Evolutionary conservation across 2,888 invertebrate species (phyloP), one percentile per base, ranked within the genome.

Genomic region (Morpho achilles): DNA sequence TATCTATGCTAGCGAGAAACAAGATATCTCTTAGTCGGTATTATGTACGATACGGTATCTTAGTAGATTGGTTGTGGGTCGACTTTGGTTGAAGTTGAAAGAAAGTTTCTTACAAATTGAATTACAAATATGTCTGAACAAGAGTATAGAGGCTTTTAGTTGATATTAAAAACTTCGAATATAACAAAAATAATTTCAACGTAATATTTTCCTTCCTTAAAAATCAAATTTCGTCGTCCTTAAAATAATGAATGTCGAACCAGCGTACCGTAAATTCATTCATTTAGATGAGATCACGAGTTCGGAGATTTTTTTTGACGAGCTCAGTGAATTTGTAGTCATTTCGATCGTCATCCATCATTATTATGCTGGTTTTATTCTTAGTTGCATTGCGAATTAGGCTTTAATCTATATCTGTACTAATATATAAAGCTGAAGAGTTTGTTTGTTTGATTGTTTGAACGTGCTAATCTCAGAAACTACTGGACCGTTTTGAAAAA

Each of bases 161-260:
- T 52, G 44, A 52, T 44, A 44, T 52, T 52, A 44, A 52, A 50
- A 51, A 52, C 7, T 10, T 44, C 10, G 23, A 7, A 32, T 4
- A 32, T 32, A 52, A 52, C 5, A 32, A 44, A 46, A 53, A 10
- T n/a, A 53, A 40, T 39, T 53, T 7, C 10, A 10, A 52, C 23
- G 43, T 16, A 53, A 40, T 39, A 45, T 40, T 46, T 39, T 53
- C 40, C 46, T 46, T 53, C 46, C 46, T 53, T 40, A 9, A 45
- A 46, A 53, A 44, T 32, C 44, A 52, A 44, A 53, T 44, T 46
- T 32, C 7, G 53, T 9, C 45, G 46, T 46, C 40, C 45, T 46
- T 46, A 53, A 40, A 53, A 53, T 53, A 46, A 53, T 53, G 53
- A 53, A 53, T 16, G 45, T 45, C 32, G 22, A 53, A 39, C 9